Base-by-base conservation (phyloP, 1,140 invertebrate species). In the Aleiodes sp. region DNA sequence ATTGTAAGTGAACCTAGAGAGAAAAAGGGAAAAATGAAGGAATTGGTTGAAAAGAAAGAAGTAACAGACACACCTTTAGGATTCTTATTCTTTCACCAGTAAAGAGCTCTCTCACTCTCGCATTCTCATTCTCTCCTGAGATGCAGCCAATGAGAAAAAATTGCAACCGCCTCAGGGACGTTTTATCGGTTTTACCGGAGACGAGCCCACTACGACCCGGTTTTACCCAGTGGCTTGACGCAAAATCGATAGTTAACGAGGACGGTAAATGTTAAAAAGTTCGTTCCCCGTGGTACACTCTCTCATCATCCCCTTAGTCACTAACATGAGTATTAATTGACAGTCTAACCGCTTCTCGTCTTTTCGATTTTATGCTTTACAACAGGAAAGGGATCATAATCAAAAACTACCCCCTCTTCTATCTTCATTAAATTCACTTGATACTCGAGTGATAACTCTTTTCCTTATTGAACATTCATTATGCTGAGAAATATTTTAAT, bases 171-270 rank as follows among this genome's bases (percentile, higher is more conserved):
- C 52, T 66, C 62, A 8, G 62, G 57, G 71, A 65, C 66, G 69
- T 70, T 74, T 74, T 73, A 74, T 73, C 71, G 68, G 69, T 73
- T 41, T 70, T 65, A 28, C 59, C 46, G 41, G 62, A 52, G 61
- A 65, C 59, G n/a, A 65, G 60, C 66, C 61, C 35, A 35, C 68
- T 61, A 61, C 70, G 39, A 62, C 63, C 39, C 33, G 70, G 70
- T 65, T 59, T 46, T 63, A 10, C 28, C 63, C 29, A 14, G 65
- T 63, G 52, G 39, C 66, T 64, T 70, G 70, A 72, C 74, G 75
- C 62, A 70, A 76, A 76, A 76, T 75, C 74, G 71, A 76, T 76
- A 75, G 74, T 66, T 73, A 76, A 76, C 75, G 75, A 72, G 70
- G 65, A 57, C 66, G 62, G 56, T 70, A 70, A 65, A 65, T 60